Evolutionary conservation across 2,113 vertebrate species (phyloP).

Genomic region (Pedetes capensis): DNA sequence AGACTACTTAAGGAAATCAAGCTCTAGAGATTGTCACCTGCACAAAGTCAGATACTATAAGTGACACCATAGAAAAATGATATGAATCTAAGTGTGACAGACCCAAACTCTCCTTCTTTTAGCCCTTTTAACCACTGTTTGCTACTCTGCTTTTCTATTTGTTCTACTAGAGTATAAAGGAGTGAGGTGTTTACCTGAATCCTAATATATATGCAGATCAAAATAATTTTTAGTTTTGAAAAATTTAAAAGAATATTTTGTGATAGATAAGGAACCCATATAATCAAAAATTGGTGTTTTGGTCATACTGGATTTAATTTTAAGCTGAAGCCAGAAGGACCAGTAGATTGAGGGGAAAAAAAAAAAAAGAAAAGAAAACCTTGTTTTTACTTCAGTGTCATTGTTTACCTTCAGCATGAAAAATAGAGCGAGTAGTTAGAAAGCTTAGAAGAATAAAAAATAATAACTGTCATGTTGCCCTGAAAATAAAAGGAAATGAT

Average conservation of each 20-base stretch:
- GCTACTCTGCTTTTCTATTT: not conserved
- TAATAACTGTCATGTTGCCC: conserved; percentile 38
- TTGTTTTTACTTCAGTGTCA: conserved; percentile 44
- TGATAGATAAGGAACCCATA: conserved; percentile 32
- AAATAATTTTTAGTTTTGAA: not conserved
- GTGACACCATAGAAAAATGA: not conserved
- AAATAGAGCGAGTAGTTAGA: conserved; percentile 52
- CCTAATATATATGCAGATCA: not conserved
- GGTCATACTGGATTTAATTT: conserved; percentile 45
- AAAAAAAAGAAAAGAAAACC: not conserved
- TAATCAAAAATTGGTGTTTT: conserved; percentile 8
- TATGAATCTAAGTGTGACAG: not conserved
- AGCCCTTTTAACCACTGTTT: not conserved
- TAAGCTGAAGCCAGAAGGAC: conserved; percentile 9
- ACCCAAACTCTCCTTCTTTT: not conserved
- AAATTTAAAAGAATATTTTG: not conserved
- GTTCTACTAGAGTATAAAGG: not conserved
- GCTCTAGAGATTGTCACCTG: not conserved
- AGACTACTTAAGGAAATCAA: not conserved
- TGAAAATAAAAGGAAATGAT: conserved; percentile 63
- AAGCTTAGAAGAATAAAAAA: conserved; percentile 69
- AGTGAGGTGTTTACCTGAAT: not conserved
- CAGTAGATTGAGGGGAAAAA: not conserved
- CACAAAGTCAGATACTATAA: not conserved
- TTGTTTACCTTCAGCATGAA: conserved; percentile 71